Conservation (phyloP, 2,797 vertebrate genomes). For the Poeciliopsis turneri region DNA sequence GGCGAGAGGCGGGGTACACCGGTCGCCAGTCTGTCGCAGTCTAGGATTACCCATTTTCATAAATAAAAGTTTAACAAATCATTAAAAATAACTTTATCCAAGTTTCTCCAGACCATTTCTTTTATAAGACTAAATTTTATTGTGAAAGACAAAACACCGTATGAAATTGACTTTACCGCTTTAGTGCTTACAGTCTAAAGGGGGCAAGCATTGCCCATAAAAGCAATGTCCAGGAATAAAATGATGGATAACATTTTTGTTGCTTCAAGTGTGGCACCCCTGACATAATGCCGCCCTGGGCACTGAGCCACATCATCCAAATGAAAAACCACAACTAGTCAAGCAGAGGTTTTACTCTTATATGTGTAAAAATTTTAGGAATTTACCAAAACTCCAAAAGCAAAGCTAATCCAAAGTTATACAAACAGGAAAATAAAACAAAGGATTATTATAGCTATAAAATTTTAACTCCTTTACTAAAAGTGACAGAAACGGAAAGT, state of each 20-base stretch:
- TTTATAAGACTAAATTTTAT: background rate
- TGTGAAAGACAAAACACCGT: background rate
- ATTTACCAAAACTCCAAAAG: background rate
- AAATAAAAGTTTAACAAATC: background rate
- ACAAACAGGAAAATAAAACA: background rate
- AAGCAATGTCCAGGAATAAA: background rate
- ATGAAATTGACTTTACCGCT: background rate
- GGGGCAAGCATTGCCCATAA: background rate
- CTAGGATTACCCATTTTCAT: background rate
- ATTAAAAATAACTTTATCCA: background rate
- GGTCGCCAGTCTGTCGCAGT: too few species aligned
- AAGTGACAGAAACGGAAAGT: background rate
- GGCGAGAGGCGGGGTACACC: too few species aligned
- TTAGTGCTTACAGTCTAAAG: background rate
- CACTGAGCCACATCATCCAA: background rate
- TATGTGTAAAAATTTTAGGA: background rate
- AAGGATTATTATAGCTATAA: background rate
- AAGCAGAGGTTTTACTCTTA: background rate
- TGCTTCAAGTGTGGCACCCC: background rate
- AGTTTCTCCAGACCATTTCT: background rate
- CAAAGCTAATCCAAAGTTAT: background rate
- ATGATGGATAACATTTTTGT: background rate
- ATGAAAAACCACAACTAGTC: background rate
- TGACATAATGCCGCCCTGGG: background rate
- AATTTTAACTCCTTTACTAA: background rate